Base-by-base conservation (phyloP, 2,888 invertebrate genomes). In the Leptopilina syphax region DNA sequence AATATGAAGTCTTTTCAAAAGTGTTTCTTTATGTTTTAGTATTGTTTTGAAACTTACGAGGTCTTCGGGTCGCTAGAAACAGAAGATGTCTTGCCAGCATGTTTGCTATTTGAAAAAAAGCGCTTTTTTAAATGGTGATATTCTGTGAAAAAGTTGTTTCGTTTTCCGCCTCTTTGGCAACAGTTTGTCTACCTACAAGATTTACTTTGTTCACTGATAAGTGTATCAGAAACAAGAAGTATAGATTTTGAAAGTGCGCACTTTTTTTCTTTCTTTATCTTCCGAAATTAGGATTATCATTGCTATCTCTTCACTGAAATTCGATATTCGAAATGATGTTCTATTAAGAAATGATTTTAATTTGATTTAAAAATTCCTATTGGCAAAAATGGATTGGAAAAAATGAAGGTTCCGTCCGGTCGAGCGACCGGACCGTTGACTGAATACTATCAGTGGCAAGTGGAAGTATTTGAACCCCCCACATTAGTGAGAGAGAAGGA, bases 81-180 rank as follows among this genome's bases (percentile, higher is more conserved):
- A 92, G 88, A 18, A 92, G 88, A 85, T 92, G 90, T 84, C 90
- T 90, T 80, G 91, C 91, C 88, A 92, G 79, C 91, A 92, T 92
- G 84, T 79, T 87, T 76, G 65, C 10, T 65, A 34, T 80, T 79
- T 3, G 44, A 44, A 65, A 70, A 78, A 73, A 34, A 1, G 34
- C 13, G 0, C 34, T 9, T n/a, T 41, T 6, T 13, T 10, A 68
- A 68, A 12, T 24, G 18, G n/a, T 57, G 50, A 47, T 7, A 47
- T 12, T 47, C 34, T 10, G 9, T n/a, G 50, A 7, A 12, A 54
- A n/a, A 57, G 57, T n/a, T 10, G 57, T n/a, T 34, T 73, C 54
- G 9, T 54, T 34, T 54, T 47, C 44, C 80, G 77, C 81, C 77
- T 76, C 47, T 65, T 77, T 81, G 91, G 91, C 91, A 91, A 89